Conservation (phyloP, 2,797 vertebrate genomes). For the Momotus momota region DNA sequence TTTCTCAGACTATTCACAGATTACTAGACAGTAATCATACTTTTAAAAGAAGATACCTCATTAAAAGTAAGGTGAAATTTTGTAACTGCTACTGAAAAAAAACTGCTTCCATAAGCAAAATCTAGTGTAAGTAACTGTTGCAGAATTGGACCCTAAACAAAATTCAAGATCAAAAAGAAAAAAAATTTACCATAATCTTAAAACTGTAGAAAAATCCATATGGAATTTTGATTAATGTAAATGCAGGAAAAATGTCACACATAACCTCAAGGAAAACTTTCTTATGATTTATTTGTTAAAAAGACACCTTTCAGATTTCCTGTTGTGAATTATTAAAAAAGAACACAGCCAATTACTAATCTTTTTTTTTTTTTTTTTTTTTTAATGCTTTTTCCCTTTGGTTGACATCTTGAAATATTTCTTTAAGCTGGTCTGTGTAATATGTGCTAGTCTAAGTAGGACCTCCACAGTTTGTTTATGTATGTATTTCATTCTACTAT, state of each 20-base stretch:
- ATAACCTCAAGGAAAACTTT: background rate
- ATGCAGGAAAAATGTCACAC: background rate
- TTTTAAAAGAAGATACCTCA: background rate
- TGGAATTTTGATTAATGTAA: background rate
- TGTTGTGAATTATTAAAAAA: background rate
- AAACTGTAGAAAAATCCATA: background rate
- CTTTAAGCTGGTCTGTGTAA: background rate
- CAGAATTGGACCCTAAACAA: background rate
- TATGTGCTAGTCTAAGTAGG: background rate
- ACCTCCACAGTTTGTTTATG: background rate
- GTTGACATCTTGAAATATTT: slow-evolving; percentile 49
- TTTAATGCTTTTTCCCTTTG: slow-evolving; percentile 18
- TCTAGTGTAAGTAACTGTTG: background rate
- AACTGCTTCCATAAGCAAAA: background rate
- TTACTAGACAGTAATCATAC: background rate
- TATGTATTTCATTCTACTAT: background rate
- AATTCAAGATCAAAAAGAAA: background rate
- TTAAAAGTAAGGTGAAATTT: background rate
- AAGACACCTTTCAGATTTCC: slow-evolving; percentile 9
- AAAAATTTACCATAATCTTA: background rate
- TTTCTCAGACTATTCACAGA: background rate
- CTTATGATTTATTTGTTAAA: background rate
- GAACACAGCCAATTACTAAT: background rate
- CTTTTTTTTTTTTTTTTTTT: background rate
- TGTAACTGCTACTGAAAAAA: background rate